phyloP scores from a whole-genome alignment of 1,140 invertebrate genomes.

The Lepidurus couesii region DNA sequence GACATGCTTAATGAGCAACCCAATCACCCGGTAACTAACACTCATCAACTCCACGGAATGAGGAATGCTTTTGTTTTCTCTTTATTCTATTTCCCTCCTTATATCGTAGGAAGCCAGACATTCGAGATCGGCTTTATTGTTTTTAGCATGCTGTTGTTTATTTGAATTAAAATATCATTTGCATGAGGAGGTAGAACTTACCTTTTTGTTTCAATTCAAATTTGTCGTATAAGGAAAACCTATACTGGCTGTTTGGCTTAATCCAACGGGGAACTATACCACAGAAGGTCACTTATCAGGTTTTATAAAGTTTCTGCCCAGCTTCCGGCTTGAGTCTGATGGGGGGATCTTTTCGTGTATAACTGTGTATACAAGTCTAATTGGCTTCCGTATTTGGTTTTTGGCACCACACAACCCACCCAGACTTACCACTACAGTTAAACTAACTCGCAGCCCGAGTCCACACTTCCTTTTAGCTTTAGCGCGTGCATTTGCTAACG shows the following conservation, averaged over 20 bases:
- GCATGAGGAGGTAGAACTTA: too few relatives aligned
- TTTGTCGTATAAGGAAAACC: too few relatives aligned
- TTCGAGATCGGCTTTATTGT: too few relatives aligned
- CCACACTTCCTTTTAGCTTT: slow-evolving; percentile 13
- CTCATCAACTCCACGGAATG: not conserved
- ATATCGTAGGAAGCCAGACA: not conserved
- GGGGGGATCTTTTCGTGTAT: not conserved
- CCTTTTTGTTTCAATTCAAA: too few relatives aligned
- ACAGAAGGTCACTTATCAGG: not conserved
- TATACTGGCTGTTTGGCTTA: not conserved
- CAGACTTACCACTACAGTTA: not conserved
- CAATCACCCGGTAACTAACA: slow-evolving; percentile 21
- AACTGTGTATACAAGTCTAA: not conserved
- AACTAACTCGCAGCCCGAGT: not conserved
- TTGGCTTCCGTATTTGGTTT: slow-evolving; percentile 12
- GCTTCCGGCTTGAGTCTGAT: not conserved
- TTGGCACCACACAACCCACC: not conserved
- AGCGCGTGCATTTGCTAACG: slow-evolving; percentile 14
- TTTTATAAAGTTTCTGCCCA: not conserved
- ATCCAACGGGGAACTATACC: not conserved
- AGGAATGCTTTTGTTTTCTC: not conserved
- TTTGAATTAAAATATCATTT: too few relatives aligned
- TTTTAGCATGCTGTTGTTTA: too few relatives aligned
- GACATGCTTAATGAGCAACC: slow-evolving; percentile 21
- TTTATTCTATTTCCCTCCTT: not conserved